Evolutionary conservation across 2,888 invertebrate species (phyloP).

Genomic region (Cryptocephalus primarius): DNA sequence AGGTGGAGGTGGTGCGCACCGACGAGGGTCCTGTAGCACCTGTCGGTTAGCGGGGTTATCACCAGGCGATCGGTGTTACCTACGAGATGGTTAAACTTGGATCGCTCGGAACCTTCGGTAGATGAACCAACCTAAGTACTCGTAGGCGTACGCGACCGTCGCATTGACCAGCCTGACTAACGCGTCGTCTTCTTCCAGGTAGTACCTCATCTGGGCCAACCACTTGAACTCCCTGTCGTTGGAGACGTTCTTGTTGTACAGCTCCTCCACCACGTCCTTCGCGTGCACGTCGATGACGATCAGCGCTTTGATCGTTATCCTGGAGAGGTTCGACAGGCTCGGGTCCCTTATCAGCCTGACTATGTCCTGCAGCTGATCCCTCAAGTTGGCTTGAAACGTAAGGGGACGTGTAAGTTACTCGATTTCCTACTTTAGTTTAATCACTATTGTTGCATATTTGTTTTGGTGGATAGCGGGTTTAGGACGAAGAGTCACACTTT

Average conservation of each 20-base stretch:
- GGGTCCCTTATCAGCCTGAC: slow-evolving; percentile 63
- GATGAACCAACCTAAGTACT: slow-evolving; percentile 54
- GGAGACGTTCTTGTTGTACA: slow-evolving; percentile 51
- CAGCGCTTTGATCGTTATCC: slow-evolving; percentile 70
- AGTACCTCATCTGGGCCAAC: slow-evolving; percentile 69
- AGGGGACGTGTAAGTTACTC: slow-evolving; percentile 23
- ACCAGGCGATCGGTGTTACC: slow-evolving; percentile 66
- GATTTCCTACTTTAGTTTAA: no score
- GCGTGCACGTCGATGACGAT: slow-evolving; percentile 81
- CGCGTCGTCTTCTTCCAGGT: slow-evolving; percentile 56
- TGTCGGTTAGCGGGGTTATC: slow-evolving; percentile 63
- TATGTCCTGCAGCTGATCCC: slow-evolving; percentile 58
- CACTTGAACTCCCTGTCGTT: slow-evolving; percentile 73
- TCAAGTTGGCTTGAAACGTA: slow-evolving; percentile 15
- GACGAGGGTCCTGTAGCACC: slow-evolving; percentile 74
- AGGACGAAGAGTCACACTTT: no score
- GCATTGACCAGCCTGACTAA: slow-evolving; percentile 69
- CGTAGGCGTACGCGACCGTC: slow-evolving; percentile 67
- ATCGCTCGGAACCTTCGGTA: neutral
- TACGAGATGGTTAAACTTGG: slow-evolving; percentile 1
- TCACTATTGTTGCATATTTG: no score
- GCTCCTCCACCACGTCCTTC: slow-evolving; percentile 64
- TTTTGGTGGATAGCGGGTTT: no score
- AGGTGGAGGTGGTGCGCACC: slow-evolving; percentile 75
- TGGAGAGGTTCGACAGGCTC: slow-evolving; percentile 54